Conservation (phyloP, 2,797 vertebrate species). For the Macropodus opercularis region DNA sequence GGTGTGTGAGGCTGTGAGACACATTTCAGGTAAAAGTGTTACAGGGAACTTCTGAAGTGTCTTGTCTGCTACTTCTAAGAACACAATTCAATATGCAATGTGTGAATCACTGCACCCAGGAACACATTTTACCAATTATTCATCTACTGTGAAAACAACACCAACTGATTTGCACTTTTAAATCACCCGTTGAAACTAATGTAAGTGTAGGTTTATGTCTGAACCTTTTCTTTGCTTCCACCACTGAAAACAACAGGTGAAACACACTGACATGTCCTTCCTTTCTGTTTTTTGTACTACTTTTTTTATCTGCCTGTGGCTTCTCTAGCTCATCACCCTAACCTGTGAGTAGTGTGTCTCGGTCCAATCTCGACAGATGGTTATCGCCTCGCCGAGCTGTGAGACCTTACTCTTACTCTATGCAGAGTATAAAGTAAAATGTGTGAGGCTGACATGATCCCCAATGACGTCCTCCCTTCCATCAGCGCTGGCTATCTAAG, state of each 20-base stretch:
- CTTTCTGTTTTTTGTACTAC: background rate
- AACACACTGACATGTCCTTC: slow-evolving; percentile 13
- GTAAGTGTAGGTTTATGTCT: slow-evolving; percentile 4
- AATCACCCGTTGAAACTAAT: background rate
- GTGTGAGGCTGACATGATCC: slow-evolving; percentile 29
- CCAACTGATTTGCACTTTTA: slow-evolving; percentile 14
- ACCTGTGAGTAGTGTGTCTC: slow-evolving; percentile 30
- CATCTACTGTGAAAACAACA: slow-evolving; percentile 24
- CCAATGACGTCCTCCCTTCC: slow-evolving; percentile 27
- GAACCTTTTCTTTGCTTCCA: slow-evolving; percentile 20
- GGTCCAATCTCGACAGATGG: slow-evolving; percentile 48
- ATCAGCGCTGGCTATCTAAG: slow-evolving; percentile 52
- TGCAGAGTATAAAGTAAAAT: slow-evolving; percentile 18
- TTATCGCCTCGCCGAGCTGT: slow-evolving; percentile 41
- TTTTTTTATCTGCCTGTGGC: slow-evolving; percentile 35
- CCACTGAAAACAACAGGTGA: slow-evolving; percentile 32
- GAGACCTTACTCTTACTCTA: slow-evolving; percentile 35
- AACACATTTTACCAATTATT: background rate
- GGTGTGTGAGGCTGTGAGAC: background rate
- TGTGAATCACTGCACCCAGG: slow-evolving; percentile 22
- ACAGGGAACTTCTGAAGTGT: background rate
- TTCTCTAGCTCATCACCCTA: slow-evolving; percentile 39
- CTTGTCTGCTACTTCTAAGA: background rate
- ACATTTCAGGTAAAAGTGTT: no score
- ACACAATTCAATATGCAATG: background rate